Percentiles rank a stretch among this genome's conserved stretches.
These are phyloP conservation scores for Oikopleura dioica DNA, from an alignment of 23 tunicate genomes.

Conservation along the genomic window DNA sequence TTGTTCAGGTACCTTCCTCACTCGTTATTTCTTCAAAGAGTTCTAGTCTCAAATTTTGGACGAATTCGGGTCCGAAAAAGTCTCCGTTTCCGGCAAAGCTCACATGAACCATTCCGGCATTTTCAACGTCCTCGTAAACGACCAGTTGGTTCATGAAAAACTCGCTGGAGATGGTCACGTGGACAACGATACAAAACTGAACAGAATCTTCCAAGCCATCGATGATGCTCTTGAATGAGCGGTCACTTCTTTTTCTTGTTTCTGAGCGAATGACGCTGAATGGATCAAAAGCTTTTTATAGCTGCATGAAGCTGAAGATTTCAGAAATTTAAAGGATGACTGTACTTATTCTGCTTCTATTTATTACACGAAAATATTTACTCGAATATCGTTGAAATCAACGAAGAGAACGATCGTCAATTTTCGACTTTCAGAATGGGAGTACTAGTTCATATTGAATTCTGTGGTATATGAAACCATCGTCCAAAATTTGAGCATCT, in stretches of 20 bases:
- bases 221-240: not conserved
- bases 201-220: not conserved
- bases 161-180: not conserved
- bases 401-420: not conserved
- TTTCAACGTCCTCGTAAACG: not conserved
- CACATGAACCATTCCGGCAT: not conserved
- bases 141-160: not conserved
- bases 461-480: slow-evolving; percentile 75
- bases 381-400: not conserved
- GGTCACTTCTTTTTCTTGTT: no score
- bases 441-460: slow-evolving; percentile 24
- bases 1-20: not conserved
- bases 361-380: no score
- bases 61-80: no score
- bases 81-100: not conserved
- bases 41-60: no score
- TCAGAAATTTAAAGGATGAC: no score
- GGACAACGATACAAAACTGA: not conserved
- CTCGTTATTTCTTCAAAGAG: not conserved
- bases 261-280: no score
- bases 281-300: no score
- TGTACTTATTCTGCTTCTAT: no score
- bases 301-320: no score
- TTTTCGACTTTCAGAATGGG: no score
- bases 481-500: slow-evolving; percentile 15